Conservation (phyloP, 1,140 invertebrate genomes). For the Papilio xuthus region DNA sequence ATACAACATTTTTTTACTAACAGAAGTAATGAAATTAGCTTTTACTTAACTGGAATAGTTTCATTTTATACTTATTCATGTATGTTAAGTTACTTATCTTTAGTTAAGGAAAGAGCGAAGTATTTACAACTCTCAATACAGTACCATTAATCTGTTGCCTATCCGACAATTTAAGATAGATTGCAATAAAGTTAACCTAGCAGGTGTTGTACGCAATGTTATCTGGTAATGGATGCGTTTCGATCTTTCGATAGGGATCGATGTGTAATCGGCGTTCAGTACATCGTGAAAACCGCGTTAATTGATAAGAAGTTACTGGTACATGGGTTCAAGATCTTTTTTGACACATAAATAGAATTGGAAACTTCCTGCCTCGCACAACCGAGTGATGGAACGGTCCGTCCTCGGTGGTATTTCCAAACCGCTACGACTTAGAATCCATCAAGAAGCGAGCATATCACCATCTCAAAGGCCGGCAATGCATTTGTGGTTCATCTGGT, state of each 20-base stretch:
- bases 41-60: neutral
- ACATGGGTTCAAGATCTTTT: neutral
- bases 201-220: conserved; percentile 55
- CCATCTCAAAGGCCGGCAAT: too few species aligned
- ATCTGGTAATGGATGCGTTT: conserved; percentile 50
- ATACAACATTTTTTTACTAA: neutral
- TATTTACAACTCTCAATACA: conserved; percentile 35
- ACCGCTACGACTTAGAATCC: too few species aligned
- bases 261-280: conserved; percentile 50
- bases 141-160: conserved; percentile 49
- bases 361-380: too few species aligned
- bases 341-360: neutral
- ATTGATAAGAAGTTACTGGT: conserved; percentile 31
- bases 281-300: conserved; percentile 42
- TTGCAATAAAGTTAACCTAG: conserved; percentile 49
- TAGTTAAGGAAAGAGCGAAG: neutral
- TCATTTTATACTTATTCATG: neutral
- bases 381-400: too few species aligned
- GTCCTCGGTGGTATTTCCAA: too few species aligned
- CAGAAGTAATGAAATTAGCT: neutral
- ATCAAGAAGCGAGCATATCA: too few species aligned
- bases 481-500: too few species aligned
- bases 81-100: conserved; percentile 19
- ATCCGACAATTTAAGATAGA: conserved; percentile 53
- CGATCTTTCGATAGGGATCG: conserved; percentile 51